Conservation (phyloP, 2,113 vertebrate genomes). For the Notarius lentiginosus region DNA sequence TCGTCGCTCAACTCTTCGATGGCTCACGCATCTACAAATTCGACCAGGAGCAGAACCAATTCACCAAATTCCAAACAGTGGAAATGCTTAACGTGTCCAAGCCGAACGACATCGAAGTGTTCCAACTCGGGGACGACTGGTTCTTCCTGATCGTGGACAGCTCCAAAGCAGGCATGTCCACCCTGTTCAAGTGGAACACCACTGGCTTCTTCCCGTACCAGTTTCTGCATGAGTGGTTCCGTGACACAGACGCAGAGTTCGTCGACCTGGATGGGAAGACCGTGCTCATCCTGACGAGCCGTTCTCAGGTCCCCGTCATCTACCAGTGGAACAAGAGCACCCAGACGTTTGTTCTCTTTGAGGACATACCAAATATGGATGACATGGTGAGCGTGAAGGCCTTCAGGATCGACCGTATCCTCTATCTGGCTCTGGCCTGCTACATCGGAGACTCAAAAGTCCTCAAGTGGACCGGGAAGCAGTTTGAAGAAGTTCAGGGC, state of each 20-base stretch:
- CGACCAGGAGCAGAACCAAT: constrained; percentile 91
- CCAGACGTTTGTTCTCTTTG: constrained; percentile 84
- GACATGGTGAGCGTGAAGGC: constrained; percentile 92
- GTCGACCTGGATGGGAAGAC: constrained; percentile 86
- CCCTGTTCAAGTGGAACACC: constrained; percentile 95
- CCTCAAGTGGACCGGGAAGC: constrained; percentile 88
- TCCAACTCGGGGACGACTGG: constrained; percentile 85
- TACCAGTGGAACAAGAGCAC: constrained; percentile 92
- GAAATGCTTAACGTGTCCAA: constrained; percentile 95
- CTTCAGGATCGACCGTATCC: constrained; percentile 78
- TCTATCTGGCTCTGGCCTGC: constrained; percentile 88
- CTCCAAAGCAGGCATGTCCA: constrained; percentile 93
- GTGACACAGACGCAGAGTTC: constrained; percentile 92
- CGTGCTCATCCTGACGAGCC: constrained; percentile 88
- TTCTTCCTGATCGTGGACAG: constrained; percentile 96
- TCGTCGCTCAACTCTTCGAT: constrained; percentile 94
- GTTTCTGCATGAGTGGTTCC: constrained; percentile 95
- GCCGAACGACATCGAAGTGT: constrained; percentile 95
- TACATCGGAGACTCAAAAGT: constrained; percentile 97
- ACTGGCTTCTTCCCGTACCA: constrained; percentile 94
- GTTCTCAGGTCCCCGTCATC: constrained; percentile 89
- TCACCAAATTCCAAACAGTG: constrained; percentile 94
- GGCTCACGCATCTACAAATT: constrained; percentile 95
- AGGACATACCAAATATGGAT: constrained; percentile 87
- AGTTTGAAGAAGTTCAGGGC: constrained; percentile 88